A percentile compares a stretch with the other conserved stretches of the same genome.
These are phyloP conservation scores for Xyrauchen texanus DNA, from an alignment of 2,113 vertebrate species.

Conservation along the genomic window DNA sequence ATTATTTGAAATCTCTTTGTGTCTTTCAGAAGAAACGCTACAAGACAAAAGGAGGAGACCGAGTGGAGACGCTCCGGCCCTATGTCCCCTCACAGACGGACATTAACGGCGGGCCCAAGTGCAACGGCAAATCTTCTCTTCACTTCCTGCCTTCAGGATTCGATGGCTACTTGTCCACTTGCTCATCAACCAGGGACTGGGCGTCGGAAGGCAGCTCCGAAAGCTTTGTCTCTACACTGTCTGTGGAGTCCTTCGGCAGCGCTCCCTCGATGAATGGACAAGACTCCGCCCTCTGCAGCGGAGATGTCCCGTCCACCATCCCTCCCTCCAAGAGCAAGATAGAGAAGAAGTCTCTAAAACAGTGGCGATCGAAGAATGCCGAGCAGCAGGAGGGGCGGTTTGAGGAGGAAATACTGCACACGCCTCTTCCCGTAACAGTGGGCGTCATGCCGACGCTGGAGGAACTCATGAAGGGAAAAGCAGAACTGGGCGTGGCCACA, in stretches of 20 bases:
- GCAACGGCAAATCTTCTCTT: constrained; percentile 80
- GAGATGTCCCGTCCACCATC: constrained; percentile 70
- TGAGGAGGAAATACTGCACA: constrained; percentile 76
- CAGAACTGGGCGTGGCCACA: constrained; percentile 86
- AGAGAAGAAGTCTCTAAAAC: constrained; percentile 89
- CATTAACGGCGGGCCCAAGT: constrained; percentile 80
- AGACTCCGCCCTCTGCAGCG: constrained; percentile 81
- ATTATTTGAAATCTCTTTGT: constrained; percentile 38
- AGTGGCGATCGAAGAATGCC: constrained; percentile 84
- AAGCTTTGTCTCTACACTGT: constrained; percentile 82
- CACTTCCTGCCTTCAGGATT: constrained; percentile 75
- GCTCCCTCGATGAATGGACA: constrained; percentile 78
- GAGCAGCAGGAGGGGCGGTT: constrained; percentile 78
- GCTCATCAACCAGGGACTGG: constrained; percentile 80
- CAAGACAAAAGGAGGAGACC: constrained; percentile 87
- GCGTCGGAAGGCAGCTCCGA: constrained; percentile 86
- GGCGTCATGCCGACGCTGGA: constrained; percentile 87
- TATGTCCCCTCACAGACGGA: constrained; percentile 68
- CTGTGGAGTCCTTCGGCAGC: constrained; percentile 88
- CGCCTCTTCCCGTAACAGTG: constrained; percentile 69
- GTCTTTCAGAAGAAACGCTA: constrained; percentile 88
- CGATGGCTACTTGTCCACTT: constrained; percentile 74
- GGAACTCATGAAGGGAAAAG: constrained; percentile 93
- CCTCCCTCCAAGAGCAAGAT: constrained; percentile 81
- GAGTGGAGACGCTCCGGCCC: constrained; percentile 83